Percentiles rank a stretch among this genome's conserved stretches.
phyloP scores from a whole-genome alignment of 2,113 vertebrate genomes.

The Lepidothrix coronata region DNA sequence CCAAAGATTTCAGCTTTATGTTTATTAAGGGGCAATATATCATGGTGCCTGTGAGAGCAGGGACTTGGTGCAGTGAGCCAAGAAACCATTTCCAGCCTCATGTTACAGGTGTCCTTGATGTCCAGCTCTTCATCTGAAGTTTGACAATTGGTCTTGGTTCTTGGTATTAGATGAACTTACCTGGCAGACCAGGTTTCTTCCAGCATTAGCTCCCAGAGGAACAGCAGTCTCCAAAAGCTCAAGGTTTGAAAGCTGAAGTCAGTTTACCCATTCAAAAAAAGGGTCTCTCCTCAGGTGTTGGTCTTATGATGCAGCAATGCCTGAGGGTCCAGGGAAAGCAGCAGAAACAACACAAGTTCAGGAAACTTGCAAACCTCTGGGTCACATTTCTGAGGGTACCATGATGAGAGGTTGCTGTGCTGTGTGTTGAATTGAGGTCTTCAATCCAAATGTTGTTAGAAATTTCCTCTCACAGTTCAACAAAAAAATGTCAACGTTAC shows the following conservation, averaged over 20 bases:
- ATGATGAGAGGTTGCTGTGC: background rate
- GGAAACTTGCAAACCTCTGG: background rate
- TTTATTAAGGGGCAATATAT: background rate
- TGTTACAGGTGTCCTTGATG: background rate
- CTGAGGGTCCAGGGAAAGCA: background rate
- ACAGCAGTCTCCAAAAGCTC: background rate
- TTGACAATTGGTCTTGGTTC: background rate
- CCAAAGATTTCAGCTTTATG: background rate
- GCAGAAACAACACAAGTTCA: background rate
- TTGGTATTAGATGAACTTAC: background rate
- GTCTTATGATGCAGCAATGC: background rate
- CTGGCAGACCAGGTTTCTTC: background rate
- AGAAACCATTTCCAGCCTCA: background rate
- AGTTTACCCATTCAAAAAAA: background rate
- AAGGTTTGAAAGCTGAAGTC: background rate
- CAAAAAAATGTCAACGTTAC: background rate
- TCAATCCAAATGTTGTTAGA: background rate
- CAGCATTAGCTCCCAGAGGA: background rate
- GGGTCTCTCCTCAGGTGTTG: background rate
- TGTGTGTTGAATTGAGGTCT: background rate
- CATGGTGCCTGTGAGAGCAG: accelerated
- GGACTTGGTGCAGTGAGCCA: background rate
- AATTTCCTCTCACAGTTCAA: background rate
- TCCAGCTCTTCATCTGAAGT: background rate
- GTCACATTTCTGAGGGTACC: background rate